Percentiles rank a stretch among this genome's conserved stretches.
Evolutionary conservation across 2,797 vertebrate genomes (phyloP).

Genomic region (Amphiprion clarkii): DNA sequence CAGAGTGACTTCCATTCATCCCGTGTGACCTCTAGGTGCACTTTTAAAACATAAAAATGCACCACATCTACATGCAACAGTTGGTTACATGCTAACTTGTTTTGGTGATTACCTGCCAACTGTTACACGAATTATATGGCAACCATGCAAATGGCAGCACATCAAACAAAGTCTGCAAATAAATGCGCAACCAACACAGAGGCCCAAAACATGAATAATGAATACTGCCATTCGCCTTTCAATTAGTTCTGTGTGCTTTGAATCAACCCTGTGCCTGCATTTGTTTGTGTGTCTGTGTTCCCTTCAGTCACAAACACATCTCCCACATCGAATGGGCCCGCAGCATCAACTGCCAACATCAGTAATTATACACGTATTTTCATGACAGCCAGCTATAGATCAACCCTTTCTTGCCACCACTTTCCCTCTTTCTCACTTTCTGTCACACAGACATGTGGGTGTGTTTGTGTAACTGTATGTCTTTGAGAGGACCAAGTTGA

Average conservation of each 20-base stretch:
- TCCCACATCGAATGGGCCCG: constrained; percentile 66
- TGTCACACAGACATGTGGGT: not conserved
- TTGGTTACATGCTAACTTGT: constrained; percentile 9
- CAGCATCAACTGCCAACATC: constrained; percentile 71
- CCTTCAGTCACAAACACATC: constrained; percentile 63
- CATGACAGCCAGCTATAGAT: constrained; percentile 30
- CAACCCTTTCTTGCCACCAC: not conserved
- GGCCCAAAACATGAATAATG: constrained; percentile 76
- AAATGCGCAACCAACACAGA: constrained; percentile 67
- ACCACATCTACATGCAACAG: constrained; percentile 6
- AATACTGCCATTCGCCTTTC: constrained; percentile 72
- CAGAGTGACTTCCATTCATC: too few species aligned
- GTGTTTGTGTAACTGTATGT: not conserved
- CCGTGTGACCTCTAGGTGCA: too few species aligned
- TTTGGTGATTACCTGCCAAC: not conserved
- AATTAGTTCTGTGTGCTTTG: constrained; percentile 77
- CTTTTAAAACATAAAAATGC: not conserved
- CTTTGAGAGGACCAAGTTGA: too few species aligned
- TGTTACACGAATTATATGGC: too few species aligned
- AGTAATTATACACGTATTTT: constrained; percentile 69
- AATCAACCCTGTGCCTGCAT: constrained; percentile 50
- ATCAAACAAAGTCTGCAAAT: constrained; percentile 71
- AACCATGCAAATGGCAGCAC: constrained; percentile 31
- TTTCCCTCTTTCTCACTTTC: constrained; percentile 9
- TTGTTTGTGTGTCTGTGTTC: constrained; percentile 26